Percentiles rank a stretch among this genome's conserved stretches.
Evolutionary conservation across 2,113 vertebrate genomes (phyloP).

Genomic region (Irena cyanogastra): DNA sequence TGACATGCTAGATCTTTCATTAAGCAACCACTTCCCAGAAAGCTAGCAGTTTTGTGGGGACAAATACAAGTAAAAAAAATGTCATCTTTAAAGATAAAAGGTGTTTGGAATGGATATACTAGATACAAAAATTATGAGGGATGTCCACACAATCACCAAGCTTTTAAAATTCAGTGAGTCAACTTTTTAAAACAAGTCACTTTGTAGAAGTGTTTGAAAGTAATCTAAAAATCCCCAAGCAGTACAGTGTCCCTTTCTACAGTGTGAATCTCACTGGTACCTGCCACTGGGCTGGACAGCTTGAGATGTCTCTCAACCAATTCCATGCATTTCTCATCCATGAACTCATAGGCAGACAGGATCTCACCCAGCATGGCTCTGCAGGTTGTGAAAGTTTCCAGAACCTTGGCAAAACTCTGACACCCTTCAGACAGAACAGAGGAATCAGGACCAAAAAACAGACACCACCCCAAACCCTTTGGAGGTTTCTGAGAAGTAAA

Average conservation of each 20-base stretch:
- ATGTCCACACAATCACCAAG: not conserved
- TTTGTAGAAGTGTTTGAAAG: not conserved
- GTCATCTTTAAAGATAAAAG: not conserved
- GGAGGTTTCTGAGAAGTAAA: not conserved
- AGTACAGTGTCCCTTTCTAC: not conserved
- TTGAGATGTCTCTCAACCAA: conserved; percentile 82
- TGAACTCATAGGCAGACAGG: conserved; percentile 92
- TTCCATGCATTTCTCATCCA: conserved; percentile 88
- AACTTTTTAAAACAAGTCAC: not conserved
- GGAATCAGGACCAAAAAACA: not conserved
- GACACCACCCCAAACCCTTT: rapidly evolving
- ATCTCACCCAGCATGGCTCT: conserved; percentile 89
- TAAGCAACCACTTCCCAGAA: not conserved
- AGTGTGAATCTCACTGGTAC: conserved; percentile 58
- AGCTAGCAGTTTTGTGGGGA: not conserved
- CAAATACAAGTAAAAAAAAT: not conserved
- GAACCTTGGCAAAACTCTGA: conserved; percentile 80
- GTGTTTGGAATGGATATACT: not conserved
- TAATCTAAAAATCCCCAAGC: not conserved
- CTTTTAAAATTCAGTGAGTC: not conserved
- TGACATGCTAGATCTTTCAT: not conserved
- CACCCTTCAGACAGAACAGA: conserved; percentile 74
- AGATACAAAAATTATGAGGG: not conserved
- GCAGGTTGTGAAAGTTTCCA: conserved; percentile 84
- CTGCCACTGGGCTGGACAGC: conserved; percentile 82